A percentile compares a stretch with the other conserved stretches of the same genome.
Conservation (phyloP, 2,113 vertebrate species). For the Axis porcinus region DNA sequence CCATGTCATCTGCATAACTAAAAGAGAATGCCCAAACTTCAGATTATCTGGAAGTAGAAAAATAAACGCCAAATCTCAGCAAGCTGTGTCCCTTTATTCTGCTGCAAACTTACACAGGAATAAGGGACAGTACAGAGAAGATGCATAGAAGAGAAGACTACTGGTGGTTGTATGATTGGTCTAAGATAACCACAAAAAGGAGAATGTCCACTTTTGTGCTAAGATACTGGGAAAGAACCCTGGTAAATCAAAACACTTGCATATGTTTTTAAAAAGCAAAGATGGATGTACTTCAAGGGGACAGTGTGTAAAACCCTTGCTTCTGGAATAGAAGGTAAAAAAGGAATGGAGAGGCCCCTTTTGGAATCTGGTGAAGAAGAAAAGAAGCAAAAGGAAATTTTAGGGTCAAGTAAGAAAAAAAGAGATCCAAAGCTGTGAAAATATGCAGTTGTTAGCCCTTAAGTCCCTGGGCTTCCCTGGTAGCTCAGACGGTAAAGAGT, state of each 20-base stretch:
- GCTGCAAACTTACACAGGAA: neutral
- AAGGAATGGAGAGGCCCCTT: neutral
- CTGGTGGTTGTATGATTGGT: neutral
- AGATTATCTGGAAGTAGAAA: neutral
- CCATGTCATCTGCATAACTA: neutral
- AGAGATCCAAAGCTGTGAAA: neutral
- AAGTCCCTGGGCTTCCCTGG: neutral
- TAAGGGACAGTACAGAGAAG: neutral
- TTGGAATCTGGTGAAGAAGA: neutral
- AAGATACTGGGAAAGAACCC: neutral
- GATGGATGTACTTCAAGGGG: neutral
- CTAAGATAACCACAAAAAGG: neutral
- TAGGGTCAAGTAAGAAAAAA: neutral
- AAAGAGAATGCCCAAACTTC: neutral
- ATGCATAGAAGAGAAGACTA: neutral
- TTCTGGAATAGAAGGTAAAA: neutral
- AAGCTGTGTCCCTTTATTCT: neutral
- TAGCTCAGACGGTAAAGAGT: neutral
- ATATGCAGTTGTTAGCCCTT: neutral
- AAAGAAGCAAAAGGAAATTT: neutral
- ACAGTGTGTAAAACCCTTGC: neutral
- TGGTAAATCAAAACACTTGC: neutral
- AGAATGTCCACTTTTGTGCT: neutral
- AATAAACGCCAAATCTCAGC: neutral
- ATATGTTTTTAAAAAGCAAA: neutral